A percentile compares a stretch with the other conserved stretches of the same genome.
phyloP scores from a whole-genome alignment of 37 sponge, comb jelly and placozoan species.

The Halisarca cf. caerulea region DNA sequence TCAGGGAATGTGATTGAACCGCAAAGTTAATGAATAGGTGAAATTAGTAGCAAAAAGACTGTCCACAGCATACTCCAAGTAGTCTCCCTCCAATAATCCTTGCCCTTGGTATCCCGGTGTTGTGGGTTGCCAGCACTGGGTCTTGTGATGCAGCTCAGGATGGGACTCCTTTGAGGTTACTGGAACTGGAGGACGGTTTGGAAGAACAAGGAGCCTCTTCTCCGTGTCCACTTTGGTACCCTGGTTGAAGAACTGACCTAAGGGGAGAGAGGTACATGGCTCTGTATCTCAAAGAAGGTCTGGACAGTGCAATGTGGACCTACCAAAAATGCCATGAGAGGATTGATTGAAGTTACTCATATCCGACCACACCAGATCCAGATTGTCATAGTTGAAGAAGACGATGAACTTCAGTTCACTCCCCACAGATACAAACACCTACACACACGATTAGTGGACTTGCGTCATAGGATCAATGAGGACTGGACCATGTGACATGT shows the following conservation, averaged over 20 bases:
- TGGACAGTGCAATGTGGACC: too few species aligned
- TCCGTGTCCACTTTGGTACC: slow-evolving; percentile 36
- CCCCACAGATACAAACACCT: too few species aligned
- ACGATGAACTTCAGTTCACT: background rate
- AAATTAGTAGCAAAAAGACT: slow-evolving; percentile 11
- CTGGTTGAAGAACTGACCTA: slow-evolving; percentile 58
- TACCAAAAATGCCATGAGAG: slow-evolving; percentile 1
- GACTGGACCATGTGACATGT: too few species aligned
- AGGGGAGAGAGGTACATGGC: background rate
- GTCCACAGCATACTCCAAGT: slow-evolving; percentile 31
- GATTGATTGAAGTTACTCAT: background rate
- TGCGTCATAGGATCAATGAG: too few species aligned
- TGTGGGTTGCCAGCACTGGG: slow-evolving; percentile 48
- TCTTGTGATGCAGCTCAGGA: slow-evolving; percentile 36
- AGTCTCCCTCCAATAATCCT: slow-evolving; percentile 19
- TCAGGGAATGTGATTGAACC: too few species aligned
- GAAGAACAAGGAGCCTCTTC: slow-evolving; percentile 34
- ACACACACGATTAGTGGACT: too few species aligned
- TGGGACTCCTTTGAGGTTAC: background rate
- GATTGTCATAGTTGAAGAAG: background rate
- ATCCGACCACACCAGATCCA: slow-evolving; percentile 9
- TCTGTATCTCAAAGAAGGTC: too few species aligned
- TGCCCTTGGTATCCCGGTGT: slow-evolving; percentile 58
- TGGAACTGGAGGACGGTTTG: slow-evolving; percentile 22
- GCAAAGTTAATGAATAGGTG: too few species aligned